These are phyloP conservation scores for Peromyscus californicus DNA, from an alignment of 2,113 vertebrate genomes.

Conservation along the genomic window DNA sequence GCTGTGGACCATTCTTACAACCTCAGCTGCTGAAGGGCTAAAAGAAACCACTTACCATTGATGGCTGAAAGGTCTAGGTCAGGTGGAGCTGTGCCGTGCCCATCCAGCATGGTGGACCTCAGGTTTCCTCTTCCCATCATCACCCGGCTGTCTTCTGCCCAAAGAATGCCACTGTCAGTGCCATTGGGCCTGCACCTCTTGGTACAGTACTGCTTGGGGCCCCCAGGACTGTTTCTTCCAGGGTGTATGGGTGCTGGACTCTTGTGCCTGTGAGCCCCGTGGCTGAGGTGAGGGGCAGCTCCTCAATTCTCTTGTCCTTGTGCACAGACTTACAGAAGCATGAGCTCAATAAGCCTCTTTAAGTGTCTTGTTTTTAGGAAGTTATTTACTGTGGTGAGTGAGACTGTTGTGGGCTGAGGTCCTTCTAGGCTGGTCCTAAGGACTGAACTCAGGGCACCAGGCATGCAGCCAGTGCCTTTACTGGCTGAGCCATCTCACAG, in stretches of 20 bases:
- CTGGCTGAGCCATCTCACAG: background rate
- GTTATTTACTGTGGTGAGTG: background rate
- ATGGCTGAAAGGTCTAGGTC: too few relatives aligned
- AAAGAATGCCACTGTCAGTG: background rate
- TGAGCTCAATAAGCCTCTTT: background rate
- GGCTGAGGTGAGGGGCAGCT: background rate
- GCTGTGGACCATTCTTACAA: background rate
- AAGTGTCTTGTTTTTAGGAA: background rate
- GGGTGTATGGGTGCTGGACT: too few relatives aligned
- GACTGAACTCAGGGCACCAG: background rate
- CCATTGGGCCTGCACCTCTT: background rate
- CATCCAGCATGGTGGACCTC: conserved; percentile 93
- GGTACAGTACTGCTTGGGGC: background rate
- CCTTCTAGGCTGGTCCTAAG: background rate
- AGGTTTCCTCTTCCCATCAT: conserved; percentile 83
- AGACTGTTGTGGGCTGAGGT: background rate
- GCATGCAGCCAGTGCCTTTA: background rate
- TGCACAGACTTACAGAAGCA: background rate
- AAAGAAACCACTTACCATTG: conserved; percentile 57
- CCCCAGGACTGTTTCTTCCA: background rate
- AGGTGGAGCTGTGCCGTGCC: conserved; percentile 69
- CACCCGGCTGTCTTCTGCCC: conserved; percentile 68
- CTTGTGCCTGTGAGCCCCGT: background rate
- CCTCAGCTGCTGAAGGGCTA: fast-evolving
- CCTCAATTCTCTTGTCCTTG: background rate